Evolutionary conservation across 1,140 invertebrate species (phyloP).

Genomic region (Brachionus koreanus): DNA sequence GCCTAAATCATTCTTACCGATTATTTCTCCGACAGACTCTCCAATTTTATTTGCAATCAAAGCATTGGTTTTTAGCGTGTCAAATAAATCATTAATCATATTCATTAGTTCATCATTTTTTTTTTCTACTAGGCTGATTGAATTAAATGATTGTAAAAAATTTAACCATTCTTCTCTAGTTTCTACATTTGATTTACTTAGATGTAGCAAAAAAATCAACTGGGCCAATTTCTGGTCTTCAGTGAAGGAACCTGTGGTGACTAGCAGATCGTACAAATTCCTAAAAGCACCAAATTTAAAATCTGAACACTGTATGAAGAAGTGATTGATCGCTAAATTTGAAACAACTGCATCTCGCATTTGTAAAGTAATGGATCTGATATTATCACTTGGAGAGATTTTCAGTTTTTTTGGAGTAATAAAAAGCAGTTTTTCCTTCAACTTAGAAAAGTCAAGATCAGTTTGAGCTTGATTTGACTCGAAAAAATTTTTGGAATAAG

Average conservation of each 20-base stretch:
- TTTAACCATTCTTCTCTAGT: background rate
- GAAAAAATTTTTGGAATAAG: background rate
- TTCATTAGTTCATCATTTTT: background rate
- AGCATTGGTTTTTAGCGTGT: background rate
- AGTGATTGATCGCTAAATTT: background rate
- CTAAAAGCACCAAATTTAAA: background rate
- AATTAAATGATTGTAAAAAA: background rate
- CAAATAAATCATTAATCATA: background rate
- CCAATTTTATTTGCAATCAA: background rate
- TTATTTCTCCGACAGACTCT: background rate
- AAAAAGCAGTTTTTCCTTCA: background rate
- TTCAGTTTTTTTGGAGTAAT: conserved; percentile 4
- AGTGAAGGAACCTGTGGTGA: background rate
- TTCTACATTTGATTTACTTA: background rate
- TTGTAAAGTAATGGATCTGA: background rate
- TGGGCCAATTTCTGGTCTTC: background rate
- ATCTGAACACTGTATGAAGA: background rate
- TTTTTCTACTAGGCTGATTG: background rate
- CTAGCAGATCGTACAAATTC: background rate
- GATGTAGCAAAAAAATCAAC: background rate
- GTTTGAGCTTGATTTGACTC: background rate
- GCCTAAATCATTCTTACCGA: background rate
- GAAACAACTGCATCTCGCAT: conserved; percentile 2
- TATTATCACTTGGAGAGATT: background rate
- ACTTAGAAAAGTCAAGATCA: background rate